A percentile compares a stretch with the other conserved stretches of the same genome.
Evolutionary conservation across 2,888 invertebrate species (phyloP).

Genomic region (Megalurothrips usitatus): DNA sequence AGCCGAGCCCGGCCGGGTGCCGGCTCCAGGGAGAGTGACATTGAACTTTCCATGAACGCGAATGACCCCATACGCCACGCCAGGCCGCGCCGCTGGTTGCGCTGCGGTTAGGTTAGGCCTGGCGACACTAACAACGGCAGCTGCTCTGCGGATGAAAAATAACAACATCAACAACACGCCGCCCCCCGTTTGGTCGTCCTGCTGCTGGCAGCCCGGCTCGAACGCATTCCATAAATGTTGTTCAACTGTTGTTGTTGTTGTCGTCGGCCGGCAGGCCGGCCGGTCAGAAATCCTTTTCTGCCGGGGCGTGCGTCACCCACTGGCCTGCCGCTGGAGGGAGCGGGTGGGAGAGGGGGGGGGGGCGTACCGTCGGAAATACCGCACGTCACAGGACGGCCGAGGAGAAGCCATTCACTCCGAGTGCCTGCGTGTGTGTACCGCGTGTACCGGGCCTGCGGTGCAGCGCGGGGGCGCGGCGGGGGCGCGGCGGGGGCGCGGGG

Average conservation of each 20-base stretch:
- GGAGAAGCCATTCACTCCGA: too few relatives aligned
- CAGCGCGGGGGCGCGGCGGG: not conserved
- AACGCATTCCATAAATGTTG: not conserved
- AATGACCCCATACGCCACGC: slow-evolving; percentile 16
- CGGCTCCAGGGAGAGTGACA: slow-evolving; percentile 15
- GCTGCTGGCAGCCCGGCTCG: not conserved
- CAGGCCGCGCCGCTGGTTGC: not conserved
- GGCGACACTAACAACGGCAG: not conserved
- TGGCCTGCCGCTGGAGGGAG: not conserved
- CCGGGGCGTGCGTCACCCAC: not conserved
- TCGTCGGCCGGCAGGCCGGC: too few relatives aligned
- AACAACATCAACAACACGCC: not conserved
- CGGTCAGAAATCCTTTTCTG: too few relatives aligned
- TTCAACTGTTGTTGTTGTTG: not conserved
- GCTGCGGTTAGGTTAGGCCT: not conserved
- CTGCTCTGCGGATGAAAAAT: not conserved
- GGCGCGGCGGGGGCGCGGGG: not conserved
- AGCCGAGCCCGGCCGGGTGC: not conserved
- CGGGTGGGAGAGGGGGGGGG: too few relatives aligned
- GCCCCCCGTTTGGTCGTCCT: not conserved
- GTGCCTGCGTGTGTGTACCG: not conserved
- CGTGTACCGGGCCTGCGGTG: too few relatives aligned
- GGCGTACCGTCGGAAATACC: not conserved
- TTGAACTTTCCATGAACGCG: slow-evolving; percentile 19
- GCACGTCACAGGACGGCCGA: not conserved